Conservation (phyloP, 2,888 invertebrate species). For the Oligia strigilis region DNA sequence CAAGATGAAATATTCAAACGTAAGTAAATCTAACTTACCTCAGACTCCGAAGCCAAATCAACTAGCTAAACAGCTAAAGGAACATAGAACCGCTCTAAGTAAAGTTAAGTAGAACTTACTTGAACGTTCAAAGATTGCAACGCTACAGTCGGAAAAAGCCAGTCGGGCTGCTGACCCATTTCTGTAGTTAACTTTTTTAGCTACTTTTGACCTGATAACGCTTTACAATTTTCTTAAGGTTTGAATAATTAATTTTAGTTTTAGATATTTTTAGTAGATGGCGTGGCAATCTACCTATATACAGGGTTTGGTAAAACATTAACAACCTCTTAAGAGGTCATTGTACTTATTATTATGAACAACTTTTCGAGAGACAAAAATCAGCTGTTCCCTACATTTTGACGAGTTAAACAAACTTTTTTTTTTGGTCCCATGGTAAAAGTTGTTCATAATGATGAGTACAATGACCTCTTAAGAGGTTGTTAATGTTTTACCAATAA, state of each 20-base stretch:
- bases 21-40: background rate
- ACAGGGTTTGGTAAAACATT: too few relatives aligned
- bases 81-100: conserved; percentile 22
- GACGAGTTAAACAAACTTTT: too few relatives aligned
- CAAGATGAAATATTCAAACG: background rate
- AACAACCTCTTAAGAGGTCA: too few relatives aligned
- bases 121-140: conserved; percentile 44
- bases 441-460: too few relatives aligned
- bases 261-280: background rate
- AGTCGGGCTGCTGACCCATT: conserved; percentile 50
- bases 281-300: background rate
- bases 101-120: conserved; percentile 40
- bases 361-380: too few relatives aligned
- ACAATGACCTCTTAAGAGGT: too few relatives aligned
- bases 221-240: background rate
- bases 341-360: too few relatives aligned
- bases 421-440: too few relatives aligned
- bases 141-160: conserved; percentile 2
- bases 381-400: too few relatives aligned
- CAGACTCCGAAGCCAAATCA: conserved; percentile 9
- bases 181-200: conserved; percentile 39
- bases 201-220: conserved; percentile 37
- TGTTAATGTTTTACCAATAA: too few relatives aligned
- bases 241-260: conserved; percentile 1
- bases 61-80: conserved; percentile 28